phyloP scores from a whole-genome alignment of 2,888 invertebrate species.

The Caradrina kadenii region DNA sequence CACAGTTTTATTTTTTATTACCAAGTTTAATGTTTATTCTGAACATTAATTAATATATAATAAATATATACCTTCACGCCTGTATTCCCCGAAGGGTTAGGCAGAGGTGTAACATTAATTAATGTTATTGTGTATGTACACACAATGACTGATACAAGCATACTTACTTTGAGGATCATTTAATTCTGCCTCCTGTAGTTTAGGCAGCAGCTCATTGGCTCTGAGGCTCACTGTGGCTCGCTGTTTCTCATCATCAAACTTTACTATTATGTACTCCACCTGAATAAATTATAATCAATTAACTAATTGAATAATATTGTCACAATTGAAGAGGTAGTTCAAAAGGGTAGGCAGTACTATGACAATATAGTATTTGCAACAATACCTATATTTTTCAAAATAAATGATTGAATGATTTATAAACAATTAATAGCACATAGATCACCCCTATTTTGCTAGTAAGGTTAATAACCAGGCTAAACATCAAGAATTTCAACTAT shows the following conservation, averaged over 20 bases:
- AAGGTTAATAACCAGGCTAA: not conserved
- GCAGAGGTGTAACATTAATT: too few species aligned
- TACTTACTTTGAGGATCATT: conserved; percentile 93
- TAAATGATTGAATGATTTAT: too few species aligned
- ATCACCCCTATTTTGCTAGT: not conserved
- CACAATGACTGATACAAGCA: too few species aligned
- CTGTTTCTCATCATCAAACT: conserved; percentile 96
- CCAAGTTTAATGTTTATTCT: not conserved
- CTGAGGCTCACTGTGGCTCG: conserved; percentile 96
- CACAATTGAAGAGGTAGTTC: not conserved
- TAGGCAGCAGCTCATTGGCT: conserved; percentile 94
- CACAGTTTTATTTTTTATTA: not conserved
- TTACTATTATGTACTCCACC: conserved; percentile 98
- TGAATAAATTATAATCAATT: conserved; percentile 65
- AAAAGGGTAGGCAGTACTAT: not conserved
- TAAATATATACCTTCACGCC: too few species aligned
- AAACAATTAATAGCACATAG: not conserved
- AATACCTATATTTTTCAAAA: too few species aligned
- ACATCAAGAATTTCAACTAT: not conserved
- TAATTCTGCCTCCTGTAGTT: conserved; percentile 95
- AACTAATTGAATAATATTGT: not conserved
- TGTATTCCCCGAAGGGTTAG: too few species aligned
- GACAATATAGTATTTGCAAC: too few species aligned
- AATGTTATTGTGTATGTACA: not conserved
- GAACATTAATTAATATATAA: not conserved